phyloP scores from a whole-genome alignment of 2,888 invertebrate species.

The Argyresthia goedartella region DNA sequence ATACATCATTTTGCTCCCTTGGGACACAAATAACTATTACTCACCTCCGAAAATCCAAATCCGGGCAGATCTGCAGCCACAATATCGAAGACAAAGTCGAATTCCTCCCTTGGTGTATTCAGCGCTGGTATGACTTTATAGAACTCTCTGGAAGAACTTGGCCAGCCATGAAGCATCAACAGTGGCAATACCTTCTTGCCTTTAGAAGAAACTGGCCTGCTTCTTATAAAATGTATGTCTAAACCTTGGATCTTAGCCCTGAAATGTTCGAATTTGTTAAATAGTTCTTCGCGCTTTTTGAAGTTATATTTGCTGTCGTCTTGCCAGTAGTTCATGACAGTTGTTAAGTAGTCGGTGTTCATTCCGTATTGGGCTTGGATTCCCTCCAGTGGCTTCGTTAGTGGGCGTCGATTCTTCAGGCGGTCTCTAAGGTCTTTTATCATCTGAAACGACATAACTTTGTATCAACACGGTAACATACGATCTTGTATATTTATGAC shows the following conservation, averaged over 20 bases:
- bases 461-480: no score
- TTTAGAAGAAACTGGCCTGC: slow-evolving; percentile 58
- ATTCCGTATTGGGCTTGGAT: slow-evolving; percentile 87
- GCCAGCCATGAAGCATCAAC: slow-evolving; percentile 88
- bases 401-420: slow-evolving; percentile 60
- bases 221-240: slow-evolving; percentile 82
- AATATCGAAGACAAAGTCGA: slow-evolving; percentile 77
- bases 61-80: slow-evolving; percentile 78
- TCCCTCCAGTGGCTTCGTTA: slow-evolving; percentile 74
- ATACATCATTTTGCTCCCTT: no score
- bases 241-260: slow-evolving; percentile 81
- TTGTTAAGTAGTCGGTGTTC: slow-evolving; percentile 76
- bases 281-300: slow-evolving; percentile 70
- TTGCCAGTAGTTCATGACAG: slow-evolving; percentile 82
- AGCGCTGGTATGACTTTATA: slow-evolving; percentile 79
- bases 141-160: slow-evolving; percentile 87
- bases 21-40: no score
- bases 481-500: no score
- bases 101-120: slow-evolving; percentile 62
- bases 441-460: slow-evolving; percentile 29
- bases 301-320: slow-evolving; percentile 72
- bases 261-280: slow-evolving; percentile 83
- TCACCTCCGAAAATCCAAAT: slow-evolving; percentile 77
- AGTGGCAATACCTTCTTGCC: slow-evolving; percentile 68
- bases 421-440: slow-evolving; percentile 73